phyloP scores from a whole-genome alignment of 92 coral and sea anemone genomes.

The Muricea muricata region DNA sequence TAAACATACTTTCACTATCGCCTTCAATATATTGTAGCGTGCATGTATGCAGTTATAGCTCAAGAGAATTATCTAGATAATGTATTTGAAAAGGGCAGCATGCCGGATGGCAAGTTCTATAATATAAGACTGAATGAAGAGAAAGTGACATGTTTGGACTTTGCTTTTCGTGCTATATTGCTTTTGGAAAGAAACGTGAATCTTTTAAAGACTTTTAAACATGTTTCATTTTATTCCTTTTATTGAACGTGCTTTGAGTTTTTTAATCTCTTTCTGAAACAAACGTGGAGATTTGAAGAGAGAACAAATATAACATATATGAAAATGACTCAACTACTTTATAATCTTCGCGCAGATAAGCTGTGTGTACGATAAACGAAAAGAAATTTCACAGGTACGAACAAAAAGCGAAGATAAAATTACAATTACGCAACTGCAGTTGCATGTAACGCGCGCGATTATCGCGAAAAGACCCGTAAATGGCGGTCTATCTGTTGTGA shows the following conservation, averaged over 20 bases:
- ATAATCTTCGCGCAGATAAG: slow-evolving; percentile 13
- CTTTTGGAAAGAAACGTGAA: no score
- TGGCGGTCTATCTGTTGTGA: background rate
- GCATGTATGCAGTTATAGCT: no score
- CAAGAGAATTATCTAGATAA: no score
- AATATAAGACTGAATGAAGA: no score
- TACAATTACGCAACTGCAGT: background rate
- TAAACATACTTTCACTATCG: no score
- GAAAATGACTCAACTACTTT: slow-evolving; percentile 9
- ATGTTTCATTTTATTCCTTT: background rate
- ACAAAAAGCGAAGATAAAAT: slow-evolving; percentile 3
- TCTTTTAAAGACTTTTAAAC: no score
- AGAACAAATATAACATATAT: background rate
- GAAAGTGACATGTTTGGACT: no score
- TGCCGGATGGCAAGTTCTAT: no score
- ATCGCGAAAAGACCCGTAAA: background rate
- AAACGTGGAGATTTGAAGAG: slow-evolving; percentile 18
- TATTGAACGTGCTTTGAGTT: background rate
- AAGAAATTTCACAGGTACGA: background rate
- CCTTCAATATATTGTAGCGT: no score
- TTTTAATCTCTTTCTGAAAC: background rate
- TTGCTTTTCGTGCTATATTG: no score
- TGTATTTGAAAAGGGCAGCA: no score
- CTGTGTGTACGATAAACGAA: background rate
- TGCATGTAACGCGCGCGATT: slow-evolving; percentile 23